Evolutionary conservation across 1,140 invertebrate species (phyloP).

Genomic region (Mylabris phalerata): DNA sequence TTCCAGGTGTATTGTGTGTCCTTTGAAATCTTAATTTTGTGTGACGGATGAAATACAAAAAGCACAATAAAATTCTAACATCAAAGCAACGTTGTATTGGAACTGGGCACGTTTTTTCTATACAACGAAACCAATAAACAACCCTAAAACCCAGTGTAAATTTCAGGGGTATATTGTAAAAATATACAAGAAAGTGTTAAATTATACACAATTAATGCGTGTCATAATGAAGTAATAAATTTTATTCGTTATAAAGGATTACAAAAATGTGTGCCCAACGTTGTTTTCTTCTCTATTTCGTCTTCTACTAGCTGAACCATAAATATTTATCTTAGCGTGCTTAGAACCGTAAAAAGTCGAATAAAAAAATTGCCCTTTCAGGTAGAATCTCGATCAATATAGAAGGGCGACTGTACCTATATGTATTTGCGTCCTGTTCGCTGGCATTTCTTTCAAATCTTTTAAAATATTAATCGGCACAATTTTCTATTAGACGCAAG

Average conservation of each 20-base stretch:
- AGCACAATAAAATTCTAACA: background rate
- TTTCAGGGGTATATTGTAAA: too few species aligned
- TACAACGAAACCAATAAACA: too few species aligned
- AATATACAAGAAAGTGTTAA: too few species aligned
- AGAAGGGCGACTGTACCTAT: too few species aligned
- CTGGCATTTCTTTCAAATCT: too few species aligned
- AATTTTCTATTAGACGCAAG: too few species aligned
- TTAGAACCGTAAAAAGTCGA: conserved; percentile 12
- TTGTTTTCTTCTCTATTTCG: too few species aligned
- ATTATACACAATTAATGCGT: too few species aligned
- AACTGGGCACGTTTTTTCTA: too few species aligned
- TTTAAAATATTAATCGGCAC: too few species aligned
- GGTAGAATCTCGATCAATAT: background rate
- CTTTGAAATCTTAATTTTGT: conserved; percentile 27
- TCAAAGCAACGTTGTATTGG: background rate
- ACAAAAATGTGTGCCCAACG: conserved; percentile 8
- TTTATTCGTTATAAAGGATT: conserved; percentile 6
- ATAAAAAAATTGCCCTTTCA: conserved; percentile 9
- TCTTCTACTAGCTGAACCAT: conserved; percentile 4
- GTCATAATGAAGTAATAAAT: conserved; percentile 7
- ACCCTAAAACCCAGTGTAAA: too few species aligned
- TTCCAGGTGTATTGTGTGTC: conserved; percentile 16
- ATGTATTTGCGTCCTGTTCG: too few species aligned
- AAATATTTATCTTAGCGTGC: conserved; percentile 11
- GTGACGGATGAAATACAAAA: conserved; percentile 11